Conservation (phyloP, 2,797 vertebrate species). For the Todus mexicanus region DNA sequence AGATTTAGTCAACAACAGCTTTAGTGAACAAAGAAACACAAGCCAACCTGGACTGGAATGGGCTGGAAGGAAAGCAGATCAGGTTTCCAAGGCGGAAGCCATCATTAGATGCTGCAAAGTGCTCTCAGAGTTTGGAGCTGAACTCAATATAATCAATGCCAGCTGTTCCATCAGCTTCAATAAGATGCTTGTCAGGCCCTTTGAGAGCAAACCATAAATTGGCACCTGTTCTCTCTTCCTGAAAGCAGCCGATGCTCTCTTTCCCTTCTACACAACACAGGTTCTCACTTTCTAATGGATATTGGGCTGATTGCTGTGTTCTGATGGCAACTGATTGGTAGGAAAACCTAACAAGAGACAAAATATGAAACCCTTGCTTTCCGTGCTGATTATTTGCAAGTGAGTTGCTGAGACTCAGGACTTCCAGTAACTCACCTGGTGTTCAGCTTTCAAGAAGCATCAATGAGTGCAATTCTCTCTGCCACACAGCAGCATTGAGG, state of each 20-base stretch:
- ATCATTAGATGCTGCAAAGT: not conserved
- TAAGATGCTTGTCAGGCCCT: not conserved
- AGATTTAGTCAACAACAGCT: conserved; percentile 44
- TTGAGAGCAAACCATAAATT: not conserved
- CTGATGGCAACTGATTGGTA: not conserved
- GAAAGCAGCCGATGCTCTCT: not conserved
- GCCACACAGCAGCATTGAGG: accelerated
- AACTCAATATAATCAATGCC: conserved; percentile 13
- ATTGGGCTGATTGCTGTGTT: not conserved
- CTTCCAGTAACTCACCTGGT: not conserved
- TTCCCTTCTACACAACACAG: not conserved
- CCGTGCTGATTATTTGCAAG: not conserved
- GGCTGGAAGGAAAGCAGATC: not conserved
- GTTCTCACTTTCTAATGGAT: not conserved
- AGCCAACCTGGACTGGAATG: not conserved
- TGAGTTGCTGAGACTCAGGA: not conserved
- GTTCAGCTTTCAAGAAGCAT: not conserved
- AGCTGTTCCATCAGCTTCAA: conserved; percentile 1
- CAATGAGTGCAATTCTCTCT: not conserved
- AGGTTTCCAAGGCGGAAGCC: not conserved
- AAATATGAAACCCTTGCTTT: not conserved
- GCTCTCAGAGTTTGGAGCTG: not conserved
- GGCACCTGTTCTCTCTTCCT: not conserved
- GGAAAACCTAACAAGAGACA: not conserved
- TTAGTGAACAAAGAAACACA: conserved; percentile 35